Base-by-base conservation (phyloP, 2,888 invertebrate species). In the Apomyelois bistriatella region DNA sequence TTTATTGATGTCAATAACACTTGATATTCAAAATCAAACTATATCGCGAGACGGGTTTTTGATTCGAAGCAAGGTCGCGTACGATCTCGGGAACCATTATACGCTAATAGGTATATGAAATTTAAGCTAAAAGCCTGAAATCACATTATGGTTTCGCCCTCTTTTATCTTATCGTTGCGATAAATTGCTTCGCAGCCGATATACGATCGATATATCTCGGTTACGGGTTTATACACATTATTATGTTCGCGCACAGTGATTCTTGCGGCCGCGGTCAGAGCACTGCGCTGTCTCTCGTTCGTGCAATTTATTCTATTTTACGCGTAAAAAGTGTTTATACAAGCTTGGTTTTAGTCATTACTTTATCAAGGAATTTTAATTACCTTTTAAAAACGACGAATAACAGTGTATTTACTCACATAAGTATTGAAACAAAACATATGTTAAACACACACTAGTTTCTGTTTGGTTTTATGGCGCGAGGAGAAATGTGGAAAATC, bases 171-270 rank as follows among this genome's bases (percentile, higher is more conserved):
- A 88, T 88, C 88, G 69, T 68, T 57, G 72, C 82, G 88, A 87
- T 88, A 87, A 87, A 85, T 87, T 83, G 74, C 74, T 66, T 68
- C 72, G 74, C 67, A 74, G 76, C 82, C 84, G 83, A 87, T 85
- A 80, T 72, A 81, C 80, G 78, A 80, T 85, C 86, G 79, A 88
- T 85, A 76, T 76, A 69, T 72, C 71, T 70, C 69, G 72, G 72
- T 72, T 71, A 77, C 71, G 68, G 67, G 32, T 63, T 60, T 76
- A 72, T 75, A 72, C 73, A 70, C 72, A 68, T 67, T 65, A 67
- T 52, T 42, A 70, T 76, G 74, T 74, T 74, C 74, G 76, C 74
- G 77, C 46, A 79, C 85, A 86, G 86, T 86, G 82, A 84, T 74
- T 72, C 78, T 71, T 75, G 78, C 65, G 84, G 73, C 70, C 74